Percentiles rank a stretch among this genome's conserved stretches.
Evolutionary conservation across 2,797 vertebrate genomes (phyloP).

Genomic region (Clarias platycephalus): DNA sequence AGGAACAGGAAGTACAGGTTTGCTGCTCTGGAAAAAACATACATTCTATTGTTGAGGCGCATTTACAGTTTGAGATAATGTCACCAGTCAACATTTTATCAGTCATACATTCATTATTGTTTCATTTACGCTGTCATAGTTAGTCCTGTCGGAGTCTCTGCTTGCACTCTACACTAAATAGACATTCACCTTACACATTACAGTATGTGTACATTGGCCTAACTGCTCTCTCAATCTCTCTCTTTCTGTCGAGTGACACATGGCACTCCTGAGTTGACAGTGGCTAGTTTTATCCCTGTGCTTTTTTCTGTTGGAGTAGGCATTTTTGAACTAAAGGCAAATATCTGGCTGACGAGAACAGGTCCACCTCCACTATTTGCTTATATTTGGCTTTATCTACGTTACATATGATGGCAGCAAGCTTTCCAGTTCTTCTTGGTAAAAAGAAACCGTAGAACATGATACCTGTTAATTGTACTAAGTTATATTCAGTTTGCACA

Average conservation of each 20-base stretch:
- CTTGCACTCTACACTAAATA: no score
- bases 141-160: no score
- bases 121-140: no score
- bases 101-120: not conserved
- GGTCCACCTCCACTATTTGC: not conserved
- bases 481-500: not conserved
- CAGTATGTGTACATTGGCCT: no score
- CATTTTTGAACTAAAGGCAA: not conserved
- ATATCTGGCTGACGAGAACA: not conserved
- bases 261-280: no score
- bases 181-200: no score
- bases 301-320: not conserved
- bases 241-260: no score
- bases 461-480: not conserved
- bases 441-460: not conserved
- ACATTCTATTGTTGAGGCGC: not conserved
- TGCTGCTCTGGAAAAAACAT: slow-evolving; percentile 76
- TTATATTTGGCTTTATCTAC: not conserved
- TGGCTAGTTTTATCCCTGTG: no score
- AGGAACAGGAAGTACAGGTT: slow-evolving; percentile 97
- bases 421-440: not conserved
- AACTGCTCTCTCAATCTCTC: no score
- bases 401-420: not conserved
- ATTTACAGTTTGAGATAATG: not conserved
- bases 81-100: not conserved